Evolutionary conservation across 2,888 invertebrate species (phyloP).

Genomic region (Mallateleia sp.): DNA sequence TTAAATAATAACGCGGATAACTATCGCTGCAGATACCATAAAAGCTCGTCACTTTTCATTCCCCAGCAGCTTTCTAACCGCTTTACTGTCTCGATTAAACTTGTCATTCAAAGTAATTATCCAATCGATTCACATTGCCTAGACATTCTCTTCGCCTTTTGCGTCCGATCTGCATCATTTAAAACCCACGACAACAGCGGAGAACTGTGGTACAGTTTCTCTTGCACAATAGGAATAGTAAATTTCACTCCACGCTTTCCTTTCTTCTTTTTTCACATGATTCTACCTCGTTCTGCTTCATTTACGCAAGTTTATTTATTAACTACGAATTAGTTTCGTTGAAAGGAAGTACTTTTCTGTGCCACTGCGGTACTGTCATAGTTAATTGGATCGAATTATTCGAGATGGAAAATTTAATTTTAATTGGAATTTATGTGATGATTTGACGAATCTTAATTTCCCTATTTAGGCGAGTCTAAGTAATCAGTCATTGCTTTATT

Average conservation of each 20-base stretch:
- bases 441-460: not conserved
- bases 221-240: slow-evolving; percentile 68
- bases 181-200: slow-evolving; percentile 49
- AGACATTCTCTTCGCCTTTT: slow-evolving; percentile 69
- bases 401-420: too few species aligned
- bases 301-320: slow-evolving; percentile 65
- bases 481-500: too few species aligned
- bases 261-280: slow-evolving; percentile 43
- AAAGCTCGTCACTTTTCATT: slow-evolving; percentile 65
- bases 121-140: slow-evolving; percentile 72
- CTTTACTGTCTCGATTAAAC: slow-evolving; percentile 66
- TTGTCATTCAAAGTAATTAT: slow-evolving; percentile 76
- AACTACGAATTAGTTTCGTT: slow-evolving; percentile 59
- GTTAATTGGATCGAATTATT: too few species aligned
- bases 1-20: slow-evolving; percentile 45
- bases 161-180: slow-evolving; percentile 65
- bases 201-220: slow-evolving; percentile 55
- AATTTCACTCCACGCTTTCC: slow-evolving; percentile 55
- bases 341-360: slow-evolving; percentile 52
- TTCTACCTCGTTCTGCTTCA: slow-evolving; percentile 57
- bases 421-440: not conserved
- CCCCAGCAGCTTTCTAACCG: slow-evolving; percentile 52
- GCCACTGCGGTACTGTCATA: too few species aligned
- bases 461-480: not conserved
- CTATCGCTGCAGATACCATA: slow-evolving; percentile 25